These are phyloP conservation scores for Alaudala cheleensis DNA, from an alignment of 2,113 vertebrate species.

Conservation along the genomic window DNA sequence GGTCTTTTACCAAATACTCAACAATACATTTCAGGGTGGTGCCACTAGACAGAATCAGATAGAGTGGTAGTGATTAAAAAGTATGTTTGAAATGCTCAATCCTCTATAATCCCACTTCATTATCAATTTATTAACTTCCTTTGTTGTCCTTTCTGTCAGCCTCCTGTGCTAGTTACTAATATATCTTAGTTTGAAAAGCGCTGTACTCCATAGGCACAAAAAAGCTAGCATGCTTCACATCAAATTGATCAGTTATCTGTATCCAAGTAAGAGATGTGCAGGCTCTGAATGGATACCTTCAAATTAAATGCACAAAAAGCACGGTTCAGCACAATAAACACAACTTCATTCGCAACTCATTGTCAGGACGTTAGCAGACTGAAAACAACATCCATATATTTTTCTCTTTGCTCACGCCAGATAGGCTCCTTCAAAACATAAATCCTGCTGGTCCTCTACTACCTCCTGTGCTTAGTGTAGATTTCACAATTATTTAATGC, in stretches of 20 bases:
- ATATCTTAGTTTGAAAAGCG: background rate
- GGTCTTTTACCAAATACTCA: background rate
- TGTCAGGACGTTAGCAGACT: background rate
- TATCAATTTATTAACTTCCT: constrained; percentile 56
- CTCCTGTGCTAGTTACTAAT: background rate
- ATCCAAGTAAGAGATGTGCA: background rate
- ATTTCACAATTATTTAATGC: background rate
- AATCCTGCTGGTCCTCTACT: background rate
- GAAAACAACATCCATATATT: background rate
- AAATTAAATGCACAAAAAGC: background rate
- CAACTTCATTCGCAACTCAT: background rate
- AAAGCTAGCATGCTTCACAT: background rate
- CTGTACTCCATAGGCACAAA: background rate
- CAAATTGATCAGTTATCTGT: background rate
- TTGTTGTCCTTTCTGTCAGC: constrained; percentile 24
- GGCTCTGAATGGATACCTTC: background rate
- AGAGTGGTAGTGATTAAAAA: constrained; percentile 21
- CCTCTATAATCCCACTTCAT: constrained; percentile 47
- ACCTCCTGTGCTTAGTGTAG: background rate
- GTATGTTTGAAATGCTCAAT: constrained; percentile 35
- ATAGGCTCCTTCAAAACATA: background rate
- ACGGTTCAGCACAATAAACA: background rate
- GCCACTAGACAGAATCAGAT: background rate
- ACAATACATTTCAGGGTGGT: background rate
- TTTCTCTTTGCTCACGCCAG: background rate